A percentile compares a stretch with the other conserved stretches of the same genome.
Conservation (phyloP, 2,888 invertebrate species). For the Ochropleura leucogaster region DNA sequence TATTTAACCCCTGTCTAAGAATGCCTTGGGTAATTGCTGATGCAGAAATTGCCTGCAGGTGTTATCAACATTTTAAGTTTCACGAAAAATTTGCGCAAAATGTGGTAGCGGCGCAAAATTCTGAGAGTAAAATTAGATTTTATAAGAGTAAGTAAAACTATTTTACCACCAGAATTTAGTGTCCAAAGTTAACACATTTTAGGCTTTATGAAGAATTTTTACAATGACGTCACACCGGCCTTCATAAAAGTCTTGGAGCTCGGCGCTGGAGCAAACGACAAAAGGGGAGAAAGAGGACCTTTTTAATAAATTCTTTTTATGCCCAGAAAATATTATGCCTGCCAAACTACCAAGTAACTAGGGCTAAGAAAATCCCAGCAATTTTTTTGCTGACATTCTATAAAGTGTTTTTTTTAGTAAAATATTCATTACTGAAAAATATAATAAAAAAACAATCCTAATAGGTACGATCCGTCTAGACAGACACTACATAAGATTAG, state of each 20-base stretch:
- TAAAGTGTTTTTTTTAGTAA: neutral
- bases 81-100: constrained; percentile 12
- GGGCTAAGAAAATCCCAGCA: neutral
- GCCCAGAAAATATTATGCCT: constrained; percentile 12
- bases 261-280: constrained; percentile 23
- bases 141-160: constrained; percentile 31
- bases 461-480: constrained; percentile 15
- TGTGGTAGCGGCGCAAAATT: constrained; percentile 4
- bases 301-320: constrained; percentile 37
- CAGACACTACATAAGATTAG: constrained; percentile 11
- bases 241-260: constrained; percentile 41
- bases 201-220: constrained; percentile 39
- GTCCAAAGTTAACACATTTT: constrained; percentile 30
- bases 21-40: constrained; percentile 48
- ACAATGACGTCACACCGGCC: constrained; percentile 43
- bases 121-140: constrained; percentile 7
- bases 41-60: constrained; percentile 41
- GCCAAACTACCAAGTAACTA: neutral
- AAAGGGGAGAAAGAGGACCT: constrained; percentile 44
- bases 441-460: neutral
- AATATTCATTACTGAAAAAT: neutral
- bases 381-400: neutral
- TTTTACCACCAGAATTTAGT: constrained; percentile 38
- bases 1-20: constrained; percentile 68
- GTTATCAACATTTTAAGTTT: constrained; percentile 26